A percentile compares a stretch with the other conserved stretches of the same genome.
These are phyloP conservation scores for Pygathrix nemaeus DNA, from an alignment of 2,113 vertebrate species.

Conservation along the genomic window DNA sequence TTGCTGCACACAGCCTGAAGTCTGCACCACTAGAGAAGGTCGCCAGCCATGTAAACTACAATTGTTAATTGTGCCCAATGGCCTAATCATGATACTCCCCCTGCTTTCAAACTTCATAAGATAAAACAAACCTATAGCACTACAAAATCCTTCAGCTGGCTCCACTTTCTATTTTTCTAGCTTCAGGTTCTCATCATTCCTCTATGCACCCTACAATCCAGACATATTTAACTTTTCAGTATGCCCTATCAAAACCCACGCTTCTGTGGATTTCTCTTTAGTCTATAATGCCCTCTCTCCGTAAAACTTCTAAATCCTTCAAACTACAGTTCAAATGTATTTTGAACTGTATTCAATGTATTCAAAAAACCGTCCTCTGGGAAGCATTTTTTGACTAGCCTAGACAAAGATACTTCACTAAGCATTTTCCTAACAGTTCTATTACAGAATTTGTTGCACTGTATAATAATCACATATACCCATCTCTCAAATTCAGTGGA, in stretches of 20 bases:
- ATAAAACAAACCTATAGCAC: not conserved
- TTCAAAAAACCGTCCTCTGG: not conserved
- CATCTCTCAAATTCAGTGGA: not conserved
- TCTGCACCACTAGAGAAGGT: not conserved
- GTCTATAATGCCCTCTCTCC: not conserved
- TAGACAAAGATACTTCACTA: not conserved
- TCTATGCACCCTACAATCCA: not conserved
- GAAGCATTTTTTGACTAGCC: not conserved
- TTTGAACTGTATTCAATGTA: too few species aligned
- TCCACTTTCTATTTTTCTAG: not conserved
- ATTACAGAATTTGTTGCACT: not conserved
- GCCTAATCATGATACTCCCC: not conserved
- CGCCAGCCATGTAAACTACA: not conserved
- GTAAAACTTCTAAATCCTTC: slow-evolving; percentile 27
- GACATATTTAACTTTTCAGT: not conserved
- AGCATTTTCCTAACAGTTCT: not conserved
- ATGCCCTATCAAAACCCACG: not conserved
- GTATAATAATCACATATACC: not conserved
- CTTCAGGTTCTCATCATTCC: not conserved
- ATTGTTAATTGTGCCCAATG: not conserved
- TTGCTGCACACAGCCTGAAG: not conserved
- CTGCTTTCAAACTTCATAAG: not conserved
- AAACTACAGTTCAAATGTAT: not conserved
- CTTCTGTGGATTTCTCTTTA: not conserved
- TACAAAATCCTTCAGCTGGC: not conserved